These are phyloP conservation scores for Pelobates cultripes DNA, from an alignment of 2,797 vertebrate genomes.

Conservation along the genomic window DNA sequence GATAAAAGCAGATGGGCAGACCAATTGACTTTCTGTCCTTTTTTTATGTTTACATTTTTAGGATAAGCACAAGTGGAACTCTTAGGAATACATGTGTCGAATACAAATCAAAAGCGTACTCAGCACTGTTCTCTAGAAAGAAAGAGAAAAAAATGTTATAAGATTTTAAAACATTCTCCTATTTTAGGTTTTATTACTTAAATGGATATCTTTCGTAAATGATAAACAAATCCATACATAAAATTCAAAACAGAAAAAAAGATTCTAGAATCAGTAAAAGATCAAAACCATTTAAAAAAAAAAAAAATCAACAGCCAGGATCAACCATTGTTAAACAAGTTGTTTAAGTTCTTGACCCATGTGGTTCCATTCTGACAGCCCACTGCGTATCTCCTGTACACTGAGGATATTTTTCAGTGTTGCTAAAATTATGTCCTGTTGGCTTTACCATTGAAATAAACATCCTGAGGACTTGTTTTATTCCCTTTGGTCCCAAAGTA, in stretches of 20 bases:
- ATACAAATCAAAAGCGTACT: too few relatives aligned
- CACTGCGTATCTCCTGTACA: neutral
- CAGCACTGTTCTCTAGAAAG: too few relatives aligned
- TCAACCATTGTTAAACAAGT: neutral
- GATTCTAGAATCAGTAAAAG: neutral
- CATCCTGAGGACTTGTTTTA: neutral
- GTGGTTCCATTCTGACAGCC: neutral
- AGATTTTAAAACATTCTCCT: too few relatives aligned
- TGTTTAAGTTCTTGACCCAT: neutral
- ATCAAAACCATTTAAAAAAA: too few relatives aligned
- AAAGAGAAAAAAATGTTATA: too few relatives aligned
- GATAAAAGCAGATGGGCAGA: conserved; percentile 2
- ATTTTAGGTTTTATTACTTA: too few relatives aligned
- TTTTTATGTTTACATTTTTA: too few relatives aligned
- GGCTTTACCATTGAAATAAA: conserved; percentile 15
- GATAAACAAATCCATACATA: neutral
- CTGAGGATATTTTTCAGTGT: neutral
- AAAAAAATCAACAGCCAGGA: too few relatives aligned
- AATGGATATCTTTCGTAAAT: too few relatives aligned
- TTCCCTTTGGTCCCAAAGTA: conserved; percentile 40
- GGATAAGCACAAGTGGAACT: too few relatives aligned
- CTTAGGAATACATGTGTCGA: too few relatives aligned
- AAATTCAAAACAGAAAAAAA: neutral
- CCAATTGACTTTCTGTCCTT: neutral
- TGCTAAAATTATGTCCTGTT: neutral